phyloP scores from a whole-genome alignment of 2,888 invertebrate genomes.

The Philhelius pedissequus region DNA sequence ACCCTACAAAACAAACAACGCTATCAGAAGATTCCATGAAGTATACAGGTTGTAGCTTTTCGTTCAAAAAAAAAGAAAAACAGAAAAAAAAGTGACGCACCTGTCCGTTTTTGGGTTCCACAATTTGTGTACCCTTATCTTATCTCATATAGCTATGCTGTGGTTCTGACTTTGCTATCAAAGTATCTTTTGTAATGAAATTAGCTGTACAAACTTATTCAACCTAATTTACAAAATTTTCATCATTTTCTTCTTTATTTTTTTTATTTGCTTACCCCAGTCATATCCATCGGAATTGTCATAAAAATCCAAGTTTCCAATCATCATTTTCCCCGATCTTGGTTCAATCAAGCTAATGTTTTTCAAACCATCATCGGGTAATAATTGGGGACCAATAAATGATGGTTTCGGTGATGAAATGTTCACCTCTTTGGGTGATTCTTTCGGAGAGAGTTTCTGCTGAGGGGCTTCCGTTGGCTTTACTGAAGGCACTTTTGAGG shows the following conservation, averaged over 20 bases:
- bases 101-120: conserved; percentile 50
- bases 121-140: conserved; percentile 42
- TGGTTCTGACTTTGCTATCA: conserved; percentile 40
- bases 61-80: neutral
- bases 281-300: conserved; percentile 54
- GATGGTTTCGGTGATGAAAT: neutral
- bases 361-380: neutral
- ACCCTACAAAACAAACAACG: neutral
- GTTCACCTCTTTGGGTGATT: neutral
- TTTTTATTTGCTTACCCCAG: conserved; percentile 57
- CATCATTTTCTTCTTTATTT: neutral
- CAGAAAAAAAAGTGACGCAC: conserved; percentile 41
- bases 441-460: conserved; percentile 5
- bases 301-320: conserved; percentile 2
- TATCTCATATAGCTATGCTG: conserved; percentile 30
- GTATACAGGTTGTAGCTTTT: neutral
- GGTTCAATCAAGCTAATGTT: neutral
- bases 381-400: neutral
- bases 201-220: neutral
- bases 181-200: conserved; percentile 1
- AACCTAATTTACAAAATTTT: conserved; percentile 5
- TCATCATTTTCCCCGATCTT: conserved; percentile 49
- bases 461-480: conserved; percentile 8
- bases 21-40: neutral
- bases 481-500: conserved; percentile 1